Base-by-base conservation (phyloP, 2,113 vertebrate genomes). In the Carassius gibelio region DNA sequence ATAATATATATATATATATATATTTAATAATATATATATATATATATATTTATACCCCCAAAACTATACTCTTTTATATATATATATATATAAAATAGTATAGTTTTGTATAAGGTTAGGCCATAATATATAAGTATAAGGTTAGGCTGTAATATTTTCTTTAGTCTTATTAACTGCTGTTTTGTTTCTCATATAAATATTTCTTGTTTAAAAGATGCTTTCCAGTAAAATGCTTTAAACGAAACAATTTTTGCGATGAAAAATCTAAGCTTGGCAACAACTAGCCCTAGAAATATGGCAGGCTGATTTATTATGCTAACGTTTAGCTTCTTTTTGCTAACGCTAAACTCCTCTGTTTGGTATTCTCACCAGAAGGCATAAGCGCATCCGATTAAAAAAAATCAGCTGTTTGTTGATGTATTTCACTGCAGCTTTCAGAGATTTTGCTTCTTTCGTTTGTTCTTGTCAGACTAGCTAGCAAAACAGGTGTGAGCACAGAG, bases 311-410 rank as follows among this genome's bases (percentile, higher is more conserved):
- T 68, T 21, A 75, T 50, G 45, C 68, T 42, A 52, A 64, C 72
- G 13, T 79, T 52, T n/a, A 6, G 4, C 66, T 84, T 23, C 21
- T 62, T 72, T 82, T 30, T 75, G 80, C 36, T 55, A 15, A 50
- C 6, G 30, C 59, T 84, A 30, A 59, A 52, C 48, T 13, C 17
- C 38, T 64, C 74, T 66, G 48, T 81, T 64, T 89, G 36, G 71
- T 45, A 68, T 74, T 80, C 64, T 79, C 30, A 45, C 55, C 85
- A 78, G 55, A 81, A 88, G 87, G 86, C 62, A 84, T 42, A 2
- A 45, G 19, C 68, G 23, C n/a, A 77, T 61, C 52, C 84, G 64
- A 85, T 79, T 87, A 81, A 86, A 89, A 88, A 90, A 45, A 88
- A 89, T 85, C 42, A 77, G 50, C 50, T 83, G 76, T 86, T 83